Evolutionary conservation across 2,113 vertebrate species (phyloP), one percentile per base, ranked within the genome.

Genomic region (Irena cyanogastra): DNA sequence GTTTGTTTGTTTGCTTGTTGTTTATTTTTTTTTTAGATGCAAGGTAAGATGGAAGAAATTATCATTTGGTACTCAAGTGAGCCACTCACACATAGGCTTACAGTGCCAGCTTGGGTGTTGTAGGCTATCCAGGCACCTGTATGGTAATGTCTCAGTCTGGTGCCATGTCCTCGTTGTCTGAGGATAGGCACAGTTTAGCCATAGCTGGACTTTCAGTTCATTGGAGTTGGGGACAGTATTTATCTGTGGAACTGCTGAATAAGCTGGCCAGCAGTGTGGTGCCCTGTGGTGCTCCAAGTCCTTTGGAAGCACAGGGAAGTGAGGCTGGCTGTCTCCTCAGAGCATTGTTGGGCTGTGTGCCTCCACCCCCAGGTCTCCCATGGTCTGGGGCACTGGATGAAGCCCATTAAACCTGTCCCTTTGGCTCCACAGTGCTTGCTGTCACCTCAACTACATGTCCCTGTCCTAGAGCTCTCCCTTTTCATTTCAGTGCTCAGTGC

Each of bases 371-470:
- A 61, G 13, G 53, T 53, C 20, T 47, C 20, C 66, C 41, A 76
- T 52, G 30, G 35, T 42, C n/a, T 31, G 31, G 21, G 45, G 30
- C 30, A 5, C 70, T 57, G 49, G 44, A 57, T 47, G 50, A 45
- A 49, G 57, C 41, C 31, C 1, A 8, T 72, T 65, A 57, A 79
- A 89, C 41, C 37, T 22, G 35, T 18, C 57, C 59, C 45, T 86
- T 83, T 0, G 0, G 22, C 42, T 86, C 27, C 45, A 24, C 2
- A 2, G 30, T n/a, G n/a, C 33, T 68, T 1, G 3, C 57, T 56
- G 52, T 70, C 64, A 11, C 27, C n/a, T 66, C 56, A 33, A n/a
- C 41, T 28, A 11, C 50, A 1, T 30, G 17, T 30, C 59, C 47
- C 24, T 83, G 20, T 45, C 76, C 31, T 27, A 30, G 49, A 11